Evolutionary conservation across 2,113 vertebrate species (phyloP).

Genomic region (Anas platyrhynchos): DNA sequence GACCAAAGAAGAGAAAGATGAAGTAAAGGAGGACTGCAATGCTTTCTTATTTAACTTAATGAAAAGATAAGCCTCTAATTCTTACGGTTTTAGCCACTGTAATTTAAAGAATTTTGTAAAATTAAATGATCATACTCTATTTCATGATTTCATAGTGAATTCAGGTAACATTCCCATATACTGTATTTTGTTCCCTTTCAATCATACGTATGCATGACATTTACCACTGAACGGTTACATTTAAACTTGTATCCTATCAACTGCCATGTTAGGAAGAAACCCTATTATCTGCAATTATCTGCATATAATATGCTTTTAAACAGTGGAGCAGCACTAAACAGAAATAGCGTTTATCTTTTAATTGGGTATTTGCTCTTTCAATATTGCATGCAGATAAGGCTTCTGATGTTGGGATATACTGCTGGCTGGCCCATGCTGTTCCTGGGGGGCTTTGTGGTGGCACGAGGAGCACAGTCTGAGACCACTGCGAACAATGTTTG

Average conservation of each 20-base stretch:
- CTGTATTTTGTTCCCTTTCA: conserved; percentile 30
- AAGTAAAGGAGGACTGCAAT: conserved; percentile 73
- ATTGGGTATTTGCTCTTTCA: conserved; percentile 55
- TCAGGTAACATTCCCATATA: conserved; percentile 49
- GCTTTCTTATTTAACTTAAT: conserved; percentile 50
- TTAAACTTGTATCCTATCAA: conserved; percentile 26
- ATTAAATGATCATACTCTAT: conserved; percentile 8
- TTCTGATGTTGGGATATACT: conserved; percentile 5
- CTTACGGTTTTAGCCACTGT: conserved; percentile 70
- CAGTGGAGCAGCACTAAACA: conserved; percentile 50
- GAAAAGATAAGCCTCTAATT: conserved; percentile 59
- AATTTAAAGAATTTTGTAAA: conserved; percentile 73
- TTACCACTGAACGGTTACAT: background rate
- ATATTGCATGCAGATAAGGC: conserved; percentile 67
- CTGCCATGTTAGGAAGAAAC: conserved; percentile 35
- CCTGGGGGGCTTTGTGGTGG: background rate
- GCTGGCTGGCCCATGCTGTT: background rate
- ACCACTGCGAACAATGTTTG: background rate
- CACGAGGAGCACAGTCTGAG: background rate
- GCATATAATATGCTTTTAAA: conserved; percentile 52
- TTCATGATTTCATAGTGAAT: conserved; percentile 62
- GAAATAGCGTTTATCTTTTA: conserved; percentile 48
- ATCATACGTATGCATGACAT: conserved; percentile 30
- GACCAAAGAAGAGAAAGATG: conserved; percentile 90
- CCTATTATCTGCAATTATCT: conserved; percentile 36